A percentile compares a stretch with the other conserved stretches of the same genome.
phyloP scores from a whole-genome alignment of 2,888 invertebrate species.

The Heterodera filipjevi region DNA sequence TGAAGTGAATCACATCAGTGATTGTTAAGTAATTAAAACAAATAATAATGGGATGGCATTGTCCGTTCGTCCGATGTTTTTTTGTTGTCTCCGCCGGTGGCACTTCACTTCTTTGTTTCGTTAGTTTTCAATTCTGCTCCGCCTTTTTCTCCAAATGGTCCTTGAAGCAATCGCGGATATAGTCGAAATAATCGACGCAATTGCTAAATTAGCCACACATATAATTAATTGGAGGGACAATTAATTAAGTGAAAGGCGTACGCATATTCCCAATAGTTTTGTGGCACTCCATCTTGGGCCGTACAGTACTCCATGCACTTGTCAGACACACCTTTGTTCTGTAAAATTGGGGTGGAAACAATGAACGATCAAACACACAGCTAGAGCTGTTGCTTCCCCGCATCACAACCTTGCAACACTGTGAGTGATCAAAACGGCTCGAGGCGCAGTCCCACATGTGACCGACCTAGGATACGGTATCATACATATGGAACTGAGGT shows the following conservation, averaged over 20 bases:
- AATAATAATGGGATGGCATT: neutral
- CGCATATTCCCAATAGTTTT: slow-evolving; percentile 62
- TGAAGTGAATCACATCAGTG: neutral
- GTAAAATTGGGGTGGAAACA: neutral
- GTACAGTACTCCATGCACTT: slow-evolving; percentile 62
- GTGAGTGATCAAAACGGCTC: slow-evolving; percentile 59
- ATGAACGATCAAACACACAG: neutral
- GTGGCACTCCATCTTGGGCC: slow-evolving; percentile 64
- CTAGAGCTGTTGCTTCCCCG: no score
- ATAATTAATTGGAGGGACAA: neutral
- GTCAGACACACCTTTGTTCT: slow-evolving; percentile 56
- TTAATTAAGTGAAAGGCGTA: neutral
- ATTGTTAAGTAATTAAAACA: neutral
- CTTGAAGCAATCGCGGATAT: slow-evolving; percentile 62
- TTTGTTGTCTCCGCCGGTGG: neutral
- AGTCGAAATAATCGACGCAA: slow-evolving; percentile 63
- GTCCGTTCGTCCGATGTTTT: neutral
- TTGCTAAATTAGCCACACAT: slow-evolving; percentile 24
- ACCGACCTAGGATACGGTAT: slow-evolving; percentile 33
- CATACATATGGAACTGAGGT: no score
- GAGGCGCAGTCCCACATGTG: slow-evolving; percentile 65
- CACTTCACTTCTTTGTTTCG: no score
- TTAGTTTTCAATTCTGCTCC: no score
- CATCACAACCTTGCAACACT: slow-evolving; percentile 54
- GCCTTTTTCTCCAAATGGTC: slow-evolving; percentile 51